Percentiles rank a stretch among this genome's conserved stretches.
Evolutionary conservation across 2,888 invertebrate species (phyloP).

Genomic region (Pterostichus madidus): DNA sequence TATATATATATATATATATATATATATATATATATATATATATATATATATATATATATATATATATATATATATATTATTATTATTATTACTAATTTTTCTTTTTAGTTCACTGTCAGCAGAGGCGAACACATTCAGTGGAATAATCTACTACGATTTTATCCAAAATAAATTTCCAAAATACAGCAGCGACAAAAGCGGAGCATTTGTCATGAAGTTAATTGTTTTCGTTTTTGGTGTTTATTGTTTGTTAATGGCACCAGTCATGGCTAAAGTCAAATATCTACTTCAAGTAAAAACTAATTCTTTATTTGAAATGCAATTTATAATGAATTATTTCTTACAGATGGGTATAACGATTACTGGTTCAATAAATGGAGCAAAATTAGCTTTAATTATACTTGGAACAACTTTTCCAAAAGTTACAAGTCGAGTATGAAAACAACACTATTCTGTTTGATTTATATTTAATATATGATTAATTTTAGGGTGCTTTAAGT

Average conservation of each 20-base stretch:
- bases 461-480: background rate
- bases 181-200: background rate
- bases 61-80: too few species aligned
- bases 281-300: background rate
- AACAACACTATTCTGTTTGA: background rate
- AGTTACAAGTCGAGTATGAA: constrained; percentile 36
- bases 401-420: constrained; percentile 48
- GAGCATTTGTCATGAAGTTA: background rate
- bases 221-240: constrained; percentile 13
- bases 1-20: too few species aligned
- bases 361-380: constrained; percentile 28
- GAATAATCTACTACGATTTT: constrained; percentile 5
- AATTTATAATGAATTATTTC: background rate
- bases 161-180: constrained; percentile 1
- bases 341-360: constrained; percentile 45
- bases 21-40: too few species aligned
- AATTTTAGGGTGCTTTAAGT: constrained; percentile 25
- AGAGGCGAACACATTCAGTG: background rate
- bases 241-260: background rate
- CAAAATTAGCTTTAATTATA: constrained; percentile 23
- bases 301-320: background rate
- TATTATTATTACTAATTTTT: too few species aligned
- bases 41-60: too few species aligned
- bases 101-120: constrained; percentile 11
- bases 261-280: constrained; percentile 3